A percentile compares a stretch with the other conserved stretches of the same genome.
These are phyloP conservation scores for Anthoptus insignis DNA, from an alignment of 2,888 invertebrate species.

Conservation along the genomic window DNA sequence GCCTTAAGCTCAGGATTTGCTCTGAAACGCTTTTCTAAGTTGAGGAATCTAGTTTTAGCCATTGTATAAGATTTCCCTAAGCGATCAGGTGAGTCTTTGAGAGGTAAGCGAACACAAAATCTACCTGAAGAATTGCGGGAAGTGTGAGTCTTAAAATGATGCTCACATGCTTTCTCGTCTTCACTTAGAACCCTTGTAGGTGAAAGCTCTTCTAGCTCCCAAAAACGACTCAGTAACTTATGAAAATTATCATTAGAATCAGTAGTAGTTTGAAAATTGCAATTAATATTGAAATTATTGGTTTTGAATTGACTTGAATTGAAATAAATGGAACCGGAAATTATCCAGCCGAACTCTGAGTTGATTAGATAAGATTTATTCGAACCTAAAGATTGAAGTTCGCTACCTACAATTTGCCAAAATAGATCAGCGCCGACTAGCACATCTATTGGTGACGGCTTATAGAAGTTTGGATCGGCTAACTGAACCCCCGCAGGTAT, in stretches of 20 bases:
- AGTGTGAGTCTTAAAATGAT: constrained; percentile 32
- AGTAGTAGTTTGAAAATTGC: constrained; percentile 6
- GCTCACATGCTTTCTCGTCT: constrained; percentile 36
- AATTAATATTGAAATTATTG: constrained; percentile 3
- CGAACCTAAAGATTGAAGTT: constrained; percentile 22
- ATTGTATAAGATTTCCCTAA: constrained; percentile 38
- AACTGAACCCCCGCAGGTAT: constrained; percentile 13
- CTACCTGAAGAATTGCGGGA: constrained; percentile 21
- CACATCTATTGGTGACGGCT: constrained; percentile 8
- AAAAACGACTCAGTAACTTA: constrained; percentile 22
- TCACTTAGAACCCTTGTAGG: constrained; percentile 8
- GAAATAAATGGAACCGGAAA: constrained; percentile 11
- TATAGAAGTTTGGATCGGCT: constrained; percentile 11
- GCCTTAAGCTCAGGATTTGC: constrained; percentile 30
- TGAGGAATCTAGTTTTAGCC: constrained; percentile 34
- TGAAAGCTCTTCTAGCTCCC: constrained; percentile 26
- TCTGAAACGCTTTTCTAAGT: constrained; percentile 30
- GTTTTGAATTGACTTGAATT: constrained; percentile 2
- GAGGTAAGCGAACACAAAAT: constrained; percentile 37
- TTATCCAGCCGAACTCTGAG: constrained; percentile 28
- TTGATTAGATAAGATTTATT: constrained; percentile 25
- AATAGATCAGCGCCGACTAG: constrained; percentile 1
- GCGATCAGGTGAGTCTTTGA: constrained; percentile 26
- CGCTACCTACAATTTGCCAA: constrained; percentile 10
- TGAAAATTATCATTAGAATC: constrained; percentile 10